Conservation (phyloP, 2,113 vertebrate genomes). For the Cariama cristata region DNA sequence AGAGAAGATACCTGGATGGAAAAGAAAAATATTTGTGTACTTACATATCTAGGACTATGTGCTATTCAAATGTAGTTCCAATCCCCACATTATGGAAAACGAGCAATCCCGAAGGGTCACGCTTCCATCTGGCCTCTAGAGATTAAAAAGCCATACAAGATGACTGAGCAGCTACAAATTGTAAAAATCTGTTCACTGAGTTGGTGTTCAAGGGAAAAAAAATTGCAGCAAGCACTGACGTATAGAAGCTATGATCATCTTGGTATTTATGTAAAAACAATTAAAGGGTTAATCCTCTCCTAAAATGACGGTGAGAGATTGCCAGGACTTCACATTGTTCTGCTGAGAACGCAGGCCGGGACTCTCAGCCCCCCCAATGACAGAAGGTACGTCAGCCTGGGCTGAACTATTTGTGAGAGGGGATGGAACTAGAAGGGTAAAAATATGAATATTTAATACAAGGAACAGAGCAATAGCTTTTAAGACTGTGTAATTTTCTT, state of each 20-base stretch:
- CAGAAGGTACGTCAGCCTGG: not conserved
- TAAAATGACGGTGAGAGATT: not conserved
- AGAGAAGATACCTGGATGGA: not conserved
- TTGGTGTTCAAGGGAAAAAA: not conserved
- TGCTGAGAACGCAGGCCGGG: not conserved
- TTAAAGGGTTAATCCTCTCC: not conserved
- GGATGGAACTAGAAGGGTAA: not conserved
- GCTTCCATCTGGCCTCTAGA: slow-evolving; percentile 35
- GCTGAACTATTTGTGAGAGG: not conserved
- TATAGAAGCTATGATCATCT: not conserved
- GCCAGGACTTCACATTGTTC: not conserved
- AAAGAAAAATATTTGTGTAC: not conserved
- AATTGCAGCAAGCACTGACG: not conserved
- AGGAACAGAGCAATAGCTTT: not conserved
- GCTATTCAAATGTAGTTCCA: not conserved
- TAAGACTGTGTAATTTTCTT: not conserved
- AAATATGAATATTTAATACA: not conserved
- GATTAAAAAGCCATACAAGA: slow-evolving; percentile 33
- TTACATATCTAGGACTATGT: not conserved
- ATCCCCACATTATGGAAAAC: not conserved
- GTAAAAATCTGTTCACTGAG: slow-evolving; percentile 1
- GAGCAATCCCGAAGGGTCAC: not conserved
- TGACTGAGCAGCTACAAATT: not conserved
- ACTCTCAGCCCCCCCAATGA: rapidly evolving
- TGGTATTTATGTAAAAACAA: not conserved